Conservation (phyloP, 2,797 vertebrate genomes). For the Gila robusta region DNA sequence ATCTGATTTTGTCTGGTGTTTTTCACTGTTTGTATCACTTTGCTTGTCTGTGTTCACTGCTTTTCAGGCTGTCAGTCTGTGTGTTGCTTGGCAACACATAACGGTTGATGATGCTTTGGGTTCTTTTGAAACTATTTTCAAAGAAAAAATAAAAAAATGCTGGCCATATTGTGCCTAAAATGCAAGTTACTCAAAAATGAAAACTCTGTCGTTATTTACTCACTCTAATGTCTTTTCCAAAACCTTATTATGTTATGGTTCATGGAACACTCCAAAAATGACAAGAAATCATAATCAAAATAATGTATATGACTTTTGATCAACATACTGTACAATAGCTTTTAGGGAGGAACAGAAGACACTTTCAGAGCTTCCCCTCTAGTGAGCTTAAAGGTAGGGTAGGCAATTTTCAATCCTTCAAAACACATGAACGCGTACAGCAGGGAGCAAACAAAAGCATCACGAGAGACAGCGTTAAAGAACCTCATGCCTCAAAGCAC, state of each 20-base stretch:
- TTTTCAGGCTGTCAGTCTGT: constrained; percentile 27
- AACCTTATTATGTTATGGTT: not conserved
- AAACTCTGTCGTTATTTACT: not conserved
- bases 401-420: too few species aligned
- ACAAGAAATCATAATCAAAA: not conserved
- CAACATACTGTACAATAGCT: not conserved
- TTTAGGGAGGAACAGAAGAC: not conserved
- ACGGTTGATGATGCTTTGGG: constrained; percentile 14
- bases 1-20: not conserved
- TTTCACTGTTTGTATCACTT: not conserved
- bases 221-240: not conserved
- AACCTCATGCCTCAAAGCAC: too few species aligned
- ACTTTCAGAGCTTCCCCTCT: not conserved
- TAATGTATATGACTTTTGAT: not conserved
- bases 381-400: not conserved
- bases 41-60: constrained; percentile 1
- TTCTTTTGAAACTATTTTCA: constrained; percentile 29
- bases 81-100: constrained; percentile 46
- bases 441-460: too few species aligned
- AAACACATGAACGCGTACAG: too few species aligned
- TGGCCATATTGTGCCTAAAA: constrained; percentile 1
- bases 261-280: not conserved
- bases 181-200: not conserved
- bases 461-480: too few species aligned
- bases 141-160: not conserved